These are phyloP conservation scores for Parapsyche elsis DNA, from an alignment of 1,140 invertebrate genomes.

Conservation along the genomic window DNA sequence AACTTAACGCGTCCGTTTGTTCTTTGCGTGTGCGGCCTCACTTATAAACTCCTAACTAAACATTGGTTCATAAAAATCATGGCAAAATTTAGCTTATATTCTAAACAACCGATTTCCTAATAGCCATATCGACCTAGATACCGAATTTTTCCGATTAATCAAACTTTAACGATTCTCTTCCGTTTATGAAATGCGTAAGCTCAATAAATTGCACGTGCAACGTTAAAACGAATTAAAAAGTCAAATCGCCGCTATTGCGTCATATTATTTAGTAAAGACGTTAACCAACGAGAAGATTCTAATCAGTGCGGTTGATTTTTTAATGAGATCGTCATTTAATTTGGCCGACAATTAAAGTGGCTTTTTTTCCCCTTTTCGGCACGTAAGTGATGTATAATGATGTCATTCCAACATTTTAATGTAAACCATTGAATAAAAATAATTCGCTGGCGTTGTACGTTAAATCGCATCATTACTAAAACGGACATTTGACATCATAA, in stretches of 20 bases:
- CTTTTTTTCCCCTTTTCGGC: neutral
- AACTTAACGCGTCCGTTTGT: no score
- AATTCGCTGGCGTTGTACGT: no score
- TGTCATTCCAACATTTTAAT: neutral
- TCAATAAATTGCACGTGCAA: neutral
- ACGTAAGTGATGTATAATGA: neutral
- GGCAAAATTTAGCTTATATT: constrained; percentile 22
- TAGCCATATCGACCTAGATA: neutral
- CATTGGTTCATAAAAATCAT: neutral
- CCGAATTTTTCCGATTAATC: neutral
- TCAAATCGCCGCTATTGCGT: neutral
- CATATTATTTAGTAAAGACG: neutral
- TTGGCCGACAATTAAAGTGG: neutral
- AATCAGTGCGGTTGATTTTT: neutral
- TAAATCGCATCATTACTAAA: no score
- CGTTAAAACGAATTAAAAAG: neutral
- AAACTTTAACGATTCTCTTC: no score
- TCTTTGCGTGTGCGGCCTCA: no score
- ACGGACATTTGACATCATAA: no score
- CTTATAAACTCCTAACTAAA: neutral
- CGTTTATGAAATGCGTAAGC: no score
- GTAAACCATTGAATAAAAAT: neutral
- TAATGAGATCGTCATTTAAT: constrained; percentile 12
- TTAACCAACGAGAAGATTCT: neutral
- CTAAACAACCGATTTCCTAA: constrained; percentile 13